Conservation (phyloP, 1,140 invertebrate genomes). For the Zaprionus kolodkinae region DNA sequence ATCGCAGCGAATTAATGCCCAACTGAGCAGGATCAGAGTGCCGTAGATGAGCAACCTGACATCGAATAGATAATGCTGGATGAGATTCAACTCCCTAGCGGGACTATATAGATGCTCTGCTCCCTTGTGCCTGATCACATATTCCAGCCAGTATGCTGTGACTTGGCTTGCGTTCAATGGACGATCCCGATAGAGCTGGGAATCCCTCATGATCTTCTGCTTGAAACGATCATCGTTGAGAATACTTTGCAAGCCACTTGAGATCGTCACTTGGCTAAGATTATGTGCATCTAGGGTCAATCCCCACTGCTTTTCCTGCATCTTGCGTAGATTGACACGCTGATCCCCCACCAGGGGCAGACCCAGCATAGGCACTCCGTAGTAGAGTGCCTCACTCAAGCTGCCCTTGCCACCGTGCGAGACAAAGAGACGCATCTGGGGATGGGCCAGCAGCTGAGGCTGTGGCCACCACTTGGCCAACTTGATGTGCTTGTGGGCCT, state of each 20-base stretch:
- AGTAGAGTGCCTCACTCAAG: conserved; percentile 88
- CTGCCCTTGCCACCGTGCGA: conserved; percentile 90
- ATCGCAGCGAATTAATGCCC: conserved; percentile 9
- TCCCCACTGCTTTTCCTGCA: conserved; percentile 84
- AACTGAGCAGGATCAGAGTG: not conserved
- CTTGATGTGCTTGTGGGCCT: conserved; percentile 85
- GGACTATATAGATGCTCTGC: conserved; percentile 79
- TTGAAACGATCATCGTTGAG: conserved; percentile 41
- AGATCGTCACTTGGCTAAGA: conserved; percentile 69
- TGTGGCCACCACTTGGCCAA: conserved; percentile 89
- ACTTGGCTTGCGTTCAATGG: conserved; percentile 52
- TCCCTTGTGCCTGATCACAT: conserved; percentile 84
- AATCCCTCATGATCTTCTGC: conserved; percentile 33
- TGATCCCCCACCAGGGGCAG: conserved; percentile 89
- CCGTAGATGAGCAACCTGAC: conserved; percentile 40
- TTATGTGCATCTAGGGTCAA: conserved; percentile 71
- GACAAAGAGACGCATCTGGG: conserved; percentile 88
- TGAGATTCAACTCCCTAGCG: conserved; percentile 41
- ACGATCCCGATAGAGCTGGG: conserved; percentile 69
- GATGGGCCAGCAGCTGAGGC: conserved; percentile 87
- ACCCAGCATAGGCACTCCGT: conserved; percentile 89
- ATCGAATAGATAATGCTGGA: conserved; percentile 53
- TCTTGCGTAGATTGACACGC: conserved; percentile 85
- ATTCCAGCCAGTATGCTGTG: conserved; percentile 72
- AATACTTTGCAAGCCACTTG: conserved; percentile 27